Evolutionary conservation across 2,113 vertebrate species (phyloP), one percentile per base, ranked within the genome.

Genomic region (Miniopterus natalensis): DNA sequence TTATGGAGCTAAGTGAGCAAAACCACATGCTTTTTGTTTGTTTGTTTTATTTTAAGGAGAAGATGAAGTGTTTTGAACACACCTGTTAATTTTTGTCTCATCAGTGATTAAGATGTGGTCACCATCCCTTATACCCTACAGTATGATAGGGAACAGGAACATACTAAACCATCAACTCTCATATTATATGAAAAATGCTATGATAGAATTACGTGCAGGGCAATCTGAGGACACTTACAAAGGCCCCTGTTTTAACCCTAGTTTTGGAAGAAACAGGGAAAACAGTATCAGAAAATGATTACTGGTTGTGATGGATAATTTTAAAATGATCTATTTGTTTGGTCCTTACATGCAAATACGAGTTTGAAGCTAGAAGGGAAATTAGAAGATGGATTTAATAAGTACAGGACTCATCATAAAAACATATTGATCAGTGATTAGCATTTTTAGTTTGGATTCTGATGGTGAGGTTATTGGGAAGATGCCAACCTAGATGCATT

Each of bases 401-500:
- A 21, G 0, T 45, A 78, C 13, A 73, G 21, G 42, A 36, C 29
- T 96, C 11, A 66, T 5, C 74, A 87, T 79, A 53, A 92, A 89
- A 47, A 4, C 9, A 42, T 25, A 66, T 51, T 89, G 17, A 84
- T 92, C 45, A 4, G 6, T n/a, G 15, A 81, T 92, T 73, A 87
- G 75, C 11, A 90, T 79, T 90, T 88, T 88, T 57, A 53, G 6
- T 74, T 65, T 92, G 20, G 77, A 80, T 90, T 71, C 3, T 73
- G 90, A 3, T 1, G 21, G 11, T 68, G 17, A 10, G 1, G 0
- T 0, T 65, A 29, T 87, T 40, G 12, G 57, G 31, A 47, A 78
- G 25, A 78, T 85, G 15, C 36, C 59, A 95, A 18, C 5, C 8
- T 95, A 77, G n/a, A 45, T 23, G 42, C 21, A 31, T 45, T 59